Conservation (phyloP, 2,888 invertebrate species). For the Agonopterix heracliana region DNA sequence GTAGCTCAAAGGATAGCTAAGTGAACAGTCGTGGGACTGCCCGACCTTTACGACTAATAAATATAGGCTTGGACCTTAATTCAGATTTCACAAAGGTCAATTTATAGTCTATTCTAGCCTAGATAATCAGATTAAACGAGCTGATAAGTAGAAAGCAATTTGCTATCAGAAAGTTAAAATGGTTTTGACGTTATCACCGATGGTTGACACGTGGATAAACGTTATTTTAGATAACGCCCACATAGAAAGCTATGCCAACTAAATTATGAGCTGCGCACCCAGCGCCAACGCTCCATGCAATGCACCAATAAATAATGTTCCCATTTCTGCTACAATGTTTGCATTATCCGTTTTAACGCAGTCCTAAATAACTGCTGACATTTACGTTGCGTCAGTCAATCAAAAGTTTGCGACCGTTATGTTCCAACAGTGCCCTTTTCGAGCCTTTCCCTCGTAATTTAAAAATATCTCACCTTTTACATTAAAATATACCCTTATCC, state of each 20-base stretch:
- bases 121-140: background rate
- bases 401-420: slow-evolving; percentile 47
- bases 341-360: background rate
- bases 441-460: slow-evolving; percentile 41
- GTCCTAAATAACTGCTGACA: slow-evolving; percentile 27
- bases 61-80: background rate
- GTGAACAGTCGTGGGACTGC: slow-evolving; percentile 22
- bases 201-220: slow-evolving; percentile 5
- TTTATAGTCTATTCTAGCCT: background rate
- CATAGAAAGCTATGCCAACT: slow-evolving; percentile 4
- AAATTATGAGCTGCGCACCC: too few relatives aligned
- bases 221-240: slow-evolving; percentile 10
- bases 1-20: slow-evolving; percentile 16
- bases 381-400: slow-evolving; percentile 49
- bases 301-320: too few relatives aligned
- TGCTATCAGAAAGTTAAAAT: slow-evolving; percentile 9
- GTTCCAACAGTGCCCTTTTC: slow-evolving; percentile 43
- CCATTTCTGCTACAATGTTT: too few relatives aligned
- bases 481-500: slow-evolving; percentile 19
- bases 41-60: slow-evolving; percentile 13
- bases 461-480: slow-evolving; percentile 46
- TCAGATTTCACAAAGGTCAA: background rate
- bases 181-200: slow-evolving; percentile 10
- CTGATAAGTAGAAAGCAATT: background rate
- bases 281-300: too few relatives aligned